Evolutionary conservation across 2,113 vertebrate species (phyloP).

Genomic region (Cochlearius cochlearius): DNA sequence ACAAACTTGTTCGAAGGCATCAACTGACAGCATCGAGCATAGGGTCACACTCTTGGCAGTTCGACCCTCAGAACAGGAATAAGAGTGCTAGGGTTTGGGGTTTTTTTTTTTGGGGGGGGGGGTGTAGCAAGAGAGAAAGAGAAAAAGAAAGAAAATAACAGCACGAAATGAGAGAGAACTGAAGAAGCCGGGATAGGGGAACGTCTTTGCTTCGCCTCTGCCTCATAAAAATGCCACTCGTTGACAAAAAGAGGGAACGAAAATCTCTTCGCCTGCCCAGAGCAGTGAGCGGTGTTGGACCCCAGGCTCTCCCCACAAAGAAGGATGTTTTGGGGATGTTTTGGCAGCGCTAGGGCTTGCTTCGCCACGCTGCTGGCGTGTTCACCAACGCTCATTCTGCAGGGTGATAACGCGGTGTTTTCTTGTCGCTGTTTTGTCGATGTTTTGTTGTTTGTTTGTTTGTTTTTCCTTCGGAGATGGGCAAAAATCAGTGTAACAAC

Average conservation of each 20-base stretch:
- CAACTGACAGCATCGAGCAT: neutral
- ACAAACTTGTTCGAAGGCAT: neutral
- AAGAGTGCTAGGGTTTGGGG: neutral
- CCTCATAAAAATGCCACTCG: conserved; percentile 7
- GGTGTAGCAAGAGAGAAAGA: neutral
- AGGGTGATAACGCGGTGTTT: neutral
- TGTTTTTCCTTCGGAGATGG: neutral
- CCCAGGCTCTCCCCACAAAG: neutral
- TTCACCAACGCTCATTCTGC: neutral
- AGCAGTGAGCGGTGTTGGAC: neutral
- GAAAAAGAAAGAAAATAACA: neutral
- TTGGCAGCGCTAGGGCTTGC: neutral
- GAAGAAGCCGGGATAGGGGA: neutral
- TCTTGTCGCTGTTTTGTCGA: neutral
- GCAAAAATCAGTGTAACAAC: neutral
- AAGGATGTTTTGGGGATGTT: neutral
- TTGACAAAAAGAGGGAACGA: neutral
- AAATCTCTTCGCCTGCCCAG: neutral
- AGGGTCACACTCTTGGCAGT: neutral
- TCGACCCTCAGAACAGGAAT: neutral
- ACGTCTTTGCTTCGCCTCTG: neutral
- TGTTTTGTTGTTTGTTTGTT: neutral
- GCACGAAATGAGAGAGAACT: neutral
- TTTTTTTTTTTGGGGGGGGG: neutral
- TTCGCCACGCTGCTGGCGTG: neutral